Base-by-base conservation (phyloP, 2,888 invertebrate genomes). In the Rhopalosiphum nymphaeae region DNA sequence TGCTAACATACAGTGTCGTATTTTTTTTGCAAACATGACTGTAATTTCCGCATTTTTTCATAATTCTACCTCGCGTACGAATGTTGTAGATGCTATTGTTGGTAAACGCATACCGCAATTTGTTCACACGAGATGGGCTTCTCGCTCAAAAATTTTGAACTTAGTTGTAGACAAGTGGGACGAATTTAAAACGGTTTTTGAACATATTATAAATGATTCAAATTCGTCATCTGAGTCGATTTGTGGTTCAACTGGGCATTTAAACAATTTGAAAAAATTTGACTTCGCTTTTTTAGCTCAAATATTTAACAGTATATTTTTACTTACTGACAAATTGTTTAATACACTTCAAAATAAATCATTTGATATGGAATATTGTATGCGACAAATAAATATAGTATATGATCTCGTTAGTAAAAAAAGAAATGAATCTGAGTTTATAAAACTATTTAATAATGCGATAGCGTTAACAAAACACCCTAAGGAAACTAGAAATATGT, bases 231-330 rank as follows among this genome's bases (percentile, higher is more conserved):
- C 57, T 57, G 57, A 57, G 7, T 57, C 56, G 25, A 57, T 57
- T 57, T 26, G 57, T 57, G 25, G 57, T 26, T 57, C 57, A 57
- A 57, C 0, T 57, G 57, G 26, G 57, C 57, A 57, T 25, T 21
- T 56, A 11, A 49, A 49, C 49, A 49, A 49, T 49, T 49, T n/a
- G 4, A 67, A 67, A 26, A 67, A 67, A 67, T 13, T 67, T 67
- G 67, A 67, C 11, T 67, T 67, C 67, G n/a, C 67, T 67, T 67
- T 67, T 67, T 67, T 67, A 67, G 67, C 67, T n/a, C 67, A n/a
- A 67, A n/a, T 7, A 67, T 67, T 67, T 67, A n/a, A n/a, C 67
- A 67, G 67, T 67, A 67, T 67, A 67, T 67, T 67, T 67, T 67
- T 67, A 67, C 67, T 67, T n/a, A 67, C 67, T n/a, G n/a, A n/a